Base-by-base conservation (phyloP, 2,888 invertebrate species). In the Cosmopolites sordidus region DNA sequence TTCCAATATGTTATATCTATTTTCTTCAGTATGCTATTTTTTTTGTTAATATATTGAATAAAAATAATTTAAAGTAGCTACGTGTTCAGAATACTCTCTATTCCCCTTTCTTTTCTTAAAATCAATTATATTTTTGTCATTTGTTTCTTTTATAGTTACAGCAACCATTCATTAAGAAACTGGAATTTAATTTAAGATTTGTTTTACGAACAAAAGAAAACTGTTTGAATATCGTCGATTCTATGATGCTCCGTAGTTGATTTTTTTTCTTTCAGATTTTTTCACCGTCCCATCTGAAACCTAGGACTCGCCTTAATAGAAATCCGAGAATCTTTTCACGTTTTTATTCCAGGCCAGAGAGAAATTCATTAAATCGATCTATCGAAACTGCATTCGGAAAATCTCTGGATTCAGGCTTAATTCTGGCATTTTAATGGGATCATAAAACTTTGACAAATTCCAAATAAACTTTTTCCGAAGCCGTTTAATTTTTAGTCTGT, bases 251-350 rank as follows among this genome's bases (percentile, higher is more conserved):
- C n/a, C n/a, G 33, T 33, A 4, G 2, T 33, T n/a, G 33, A 11
- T 33, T 12, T 33, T 33, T 33, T 33, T 33, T n/a, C 12, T 12
- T 33, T 33, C 33, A 12, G n/a, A 33, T 33, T 12, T 33, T 11
- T 33, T 11, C n/a, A 4, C 5, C 33, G 12, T 33, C 33, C 33
- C 33, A 33, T 33, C 33, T 22, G 22, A 22, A 22, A 22, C 33
- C 33, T n/a, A 12, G n/a, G 33, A n/a, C 33, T 33, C 33, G 33
- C 41, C 16, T 41, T 41, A 41, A 41, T 41, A 41, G 18, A 41
- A 41, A 16, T 41, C 41, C 17, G n/a, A 18, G 17, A 41, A 41
- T 41, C 41, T 17, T 17, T 41, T 41, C 41, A 41, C 41, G 41
- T 41, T 41, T 41, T 17, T 41, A n/a, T 33, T n/a, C 33, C 33